Conservation (phyloP, 2,888 invertebrate species). For the Creontiades dilutus region DNA sequence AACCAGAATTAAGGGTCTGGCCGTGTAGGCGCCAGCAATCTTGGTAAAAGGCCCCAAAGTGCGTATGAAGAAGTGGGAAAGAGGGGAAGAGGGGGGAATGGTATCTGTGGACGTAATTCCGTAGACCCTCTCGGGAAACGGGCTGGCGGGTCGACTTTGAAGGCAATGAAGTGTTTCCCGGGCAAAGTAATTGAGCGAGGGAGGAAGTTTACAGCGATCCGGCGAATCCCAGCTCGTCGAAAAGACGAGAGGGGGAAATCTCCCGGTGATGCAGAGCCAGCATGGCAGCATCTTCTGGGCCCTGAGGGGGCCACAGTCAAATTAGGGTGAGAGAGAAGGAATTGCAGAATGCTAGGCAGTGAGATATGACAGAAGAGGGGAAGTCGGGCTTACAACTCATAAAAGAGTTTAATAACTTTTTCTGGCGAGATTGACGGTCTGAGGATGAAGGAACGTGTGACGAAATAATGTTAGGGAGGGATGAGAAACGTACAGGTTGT, state of each 20-base stretch:
- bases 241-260: not conserved
- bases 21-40: conserved; percentile 41
- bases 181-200: conserved; percentile 23
- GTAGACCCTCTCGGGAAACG: conserved; percentile 1
- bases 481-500: not conserved
- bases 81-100: not conserved
- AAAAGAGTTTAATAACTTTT: conserved; percentile 7
- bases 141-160: not conserved
- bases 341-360: not conserved
- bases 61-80: not conserved
- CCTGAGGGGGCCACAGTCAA: not conserved
- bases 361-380: not conserved
- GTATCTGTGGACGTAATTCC: conserved; percentile 8
- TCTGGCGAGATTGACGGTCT: not conserved
- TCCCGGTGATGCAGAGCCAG: not conserved
- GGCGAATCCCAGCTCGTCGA: not conserved
- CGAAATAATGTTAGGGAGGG: not conserved
- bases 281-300: not conserved
- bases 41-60: conserved; percentile 36
- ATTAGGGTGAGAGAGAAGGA: not conserved
- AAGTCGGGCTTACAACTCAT: not conserved
- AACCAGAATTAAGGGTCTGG: conserved; percentile 12
- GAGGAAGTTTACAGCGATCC: conserved; percentile 25
- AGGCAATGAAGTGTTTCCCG: conserved; percentile 26
- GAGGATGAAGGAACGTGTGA: not conserved